phyloP scores from a whole-genome alignment of 1,140 invertebrate species.

The Scylla paramamosain region DNA sequence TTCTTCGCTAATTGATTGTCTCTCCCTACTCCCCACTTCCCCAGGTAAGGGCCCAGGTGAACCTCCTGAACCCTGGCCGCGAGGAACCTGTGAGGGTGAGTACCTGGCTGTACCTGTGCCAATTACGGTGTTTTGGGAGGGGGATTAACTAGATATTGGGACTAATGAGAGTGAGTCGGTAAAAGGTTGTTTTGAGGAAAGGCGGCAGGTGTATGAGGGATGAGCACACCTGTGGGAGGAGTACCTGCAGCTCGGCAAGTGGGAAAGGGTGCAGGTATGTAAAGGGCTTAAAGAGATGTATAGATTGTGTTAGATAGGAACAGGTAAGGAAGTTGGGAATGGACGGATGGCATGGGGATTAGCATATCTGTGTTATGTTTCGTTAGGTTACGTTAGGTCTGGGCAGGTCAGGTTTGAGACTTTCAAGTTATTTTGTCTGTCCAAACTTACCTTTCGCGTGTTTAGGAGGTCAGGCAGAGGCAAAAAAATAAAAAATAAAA shows the following conservation, averaged over 20 bases:
- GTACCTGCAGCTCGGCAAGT: not conserved
- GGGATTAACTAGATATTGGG: not conserved
- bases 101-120: not conserved
- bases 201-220: not conserved
- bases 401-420: no score
- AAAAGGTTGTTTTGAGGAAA: not conserved
- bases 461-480: no score
- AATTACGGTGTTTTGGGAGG: conserved; percentile 4
- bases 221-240: no score
- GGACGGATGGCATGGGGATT: not conserved
- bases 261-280: not conserved
- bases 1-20: conserved; percentile 1
- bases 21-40: not conserved
- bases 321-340: not conserved
- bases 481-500: no score
- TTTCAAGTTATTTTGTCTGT: no score
- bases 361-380: no score
- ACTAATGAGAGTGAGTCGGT: not conserved
- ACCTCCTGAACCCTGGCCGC: not conserved
- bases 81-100: not conserved
- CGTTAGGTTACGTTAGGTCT: no score
- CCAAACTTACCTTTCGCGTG: no score
- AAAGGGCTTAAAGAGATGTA: no score
- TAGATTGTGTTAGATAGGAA: no score
- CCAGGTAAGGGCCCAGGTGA: no score